Conservation (phyloP, 2,113 vertebrate genomes). For the Hipposideros armiger region DNA sequence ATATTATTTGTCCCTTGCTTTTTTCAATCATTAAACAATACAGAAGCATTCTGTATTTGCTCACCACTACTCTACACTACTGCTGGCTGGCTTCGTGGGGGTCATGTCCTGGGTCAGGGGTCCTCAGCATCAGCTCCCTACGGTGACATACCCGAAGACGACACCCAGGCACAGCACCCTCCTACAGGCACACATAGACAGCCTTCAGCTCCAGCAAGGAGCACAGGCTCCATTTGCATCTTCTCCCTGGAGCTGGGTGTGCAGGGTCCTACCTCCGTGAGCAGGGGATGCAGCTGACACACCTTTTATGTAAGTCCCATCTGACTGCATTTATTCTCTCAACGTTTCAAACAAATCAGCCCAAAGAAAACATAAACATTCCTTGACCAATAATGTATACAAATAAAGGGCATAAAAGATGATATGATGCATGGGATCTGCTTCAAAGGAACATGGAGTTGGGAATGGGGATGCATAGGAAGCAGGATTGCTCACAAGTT, state of each 20-base stretch:
- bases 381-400: background rate
- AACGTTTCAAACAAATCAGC: constrained; percentile 21
- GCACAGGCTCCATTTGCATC: background rate
- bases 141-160: background rate
- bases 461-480: background rate
- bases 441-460: background rate
- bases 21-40: background rate
- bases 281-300: background rate
- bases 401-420: background rate
- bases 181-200: background rate
- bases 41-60: background rate
- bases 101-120: background rate
- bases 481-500: background rate
- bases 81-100: background rate
- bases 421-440: background rate
- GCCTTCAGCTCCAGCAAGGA: background rate
- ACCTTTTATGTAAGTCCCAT: background rate
- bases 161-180: background rate
- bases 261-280: background rate
- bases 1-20: background rate
- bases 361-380: background rate
- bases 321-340: background rate
- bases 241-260: background rate
- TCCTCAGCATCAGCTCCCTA: background rate
- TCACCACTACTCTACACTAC: background rate